These are phyloP conservation scores for Anguilla japonica DNA, from an alignment of 2,113 vertebrate species.

Conservation along the genomic window DNA sequence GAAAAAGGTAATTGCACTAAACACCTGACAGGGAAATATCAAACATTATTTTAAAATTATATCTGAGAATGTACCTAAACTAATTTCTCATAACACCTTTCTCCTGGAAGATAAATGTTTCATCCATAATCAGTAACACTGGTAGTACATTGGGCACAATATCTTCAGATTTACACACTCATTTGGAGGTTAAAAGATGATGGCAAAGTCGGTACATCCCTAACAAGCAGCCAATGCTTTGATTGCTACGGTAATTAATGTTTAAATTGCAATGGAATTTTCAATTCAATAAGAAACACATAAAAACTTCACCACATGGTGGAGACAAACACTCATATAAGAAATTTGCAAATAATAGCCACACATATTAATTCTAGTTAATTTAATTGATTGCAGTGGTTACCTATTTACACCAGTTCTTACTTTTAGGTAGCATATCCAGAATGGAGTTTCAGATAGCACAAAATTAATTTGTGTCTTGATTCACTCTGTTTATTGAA, in stretches of 20 bases:
- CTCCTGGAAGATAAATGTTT: not conserved
- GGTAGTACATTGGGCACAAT: not conserved
- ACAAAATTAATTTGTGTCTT: not conserved
- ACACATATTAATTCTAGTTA: not conserved
- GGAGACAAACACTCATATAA: not conserved
- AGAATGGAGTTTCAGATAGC: too few relatives aligned
- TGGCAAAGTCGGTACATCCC: not conserved
- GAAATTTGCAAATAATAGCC: not conserved
- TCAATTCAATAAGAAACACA: not conserved
- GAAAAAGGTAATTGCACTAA: too few relatives aligned
- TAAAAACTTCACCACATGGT: not conserved
- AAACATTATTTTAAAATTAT: too few relatives aligned
- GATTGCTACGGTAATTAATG: not conserved
- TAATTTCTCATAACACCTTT: too few relatives aligned
- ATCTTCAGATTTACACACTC: not conserved
- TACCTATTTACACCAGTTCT: too few relatives aligned
- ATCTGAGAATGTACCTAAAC: too few relatives aligned
- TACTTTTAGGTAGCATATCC: too few relatives aligned
- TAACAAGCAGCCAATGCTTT: not conserved
- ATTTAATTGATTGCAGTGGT: too few relatives aligned
- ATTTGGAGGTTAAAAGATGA: not conserved
- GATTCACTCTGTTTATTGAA: not conserved
- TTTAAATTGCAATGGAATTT: not conserved
- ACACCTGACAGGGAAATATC: too few relatives aligned
- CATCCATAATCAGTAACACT: not conserved